These are phyloP conservation scores for Acromyrmex echinatior DNA, from an alignment of 1,140 invertebrate genomes.

Conservation along the genomic window DNA sequence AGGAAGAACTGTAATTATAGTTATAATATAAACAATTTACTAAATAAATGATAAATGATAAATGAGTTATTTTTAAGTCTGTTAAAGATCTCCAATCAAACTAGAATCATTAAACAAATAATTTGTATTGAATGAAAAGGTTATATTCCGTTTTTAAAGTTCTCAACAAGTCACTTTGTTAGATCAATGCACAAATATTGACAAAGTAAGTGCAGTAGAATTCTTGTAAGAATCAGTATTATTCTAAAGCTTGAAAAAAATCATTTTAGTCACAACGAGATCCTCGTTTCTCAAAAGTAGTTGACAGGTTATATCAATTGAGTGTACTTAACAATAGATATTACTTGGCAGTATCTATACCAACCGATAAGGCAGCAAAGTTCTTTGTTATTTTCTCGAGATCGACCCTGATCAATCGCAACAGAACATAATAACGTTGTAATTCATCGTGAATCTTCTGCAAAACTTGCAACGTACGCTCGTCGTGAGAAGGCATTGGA, in stretches of 20 bases:
- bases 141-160: neutral
- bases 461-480: constrained; percentile 69
- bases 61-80: neutral
- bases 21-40: neutral
- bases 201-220: neutral
- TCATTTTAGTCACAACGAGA: neutral
- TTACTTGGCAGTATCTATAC: neutral
- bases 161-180: neutral
- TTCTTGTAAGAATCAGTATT: neutral
- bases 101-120: neutral
- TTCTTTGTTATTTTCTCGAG: constrained; percentile 77
- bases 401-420: constrained; percentile 74
- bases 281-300: neutral
- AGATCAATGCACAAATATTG: neutral
- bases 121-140: neutral
- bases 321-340: neutral
- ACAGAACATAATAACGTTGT: constrained; percentile 69
- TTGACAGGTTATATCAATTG: too few species aligned
- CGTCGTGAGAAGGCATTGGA: constrained; percentile 19
- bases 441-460: constrained; percentile 70
- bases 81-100: neutral
- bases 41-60: neutral
- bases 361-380: constrained; percentile 58
- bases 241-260: neutral
- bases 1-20: neutral